Evolutionary conservation across 2,888 invertebrate species (phyloP), one percentile per base, ranked within the genome.

Genomic region (Caenorhabditis becei): DNA sequence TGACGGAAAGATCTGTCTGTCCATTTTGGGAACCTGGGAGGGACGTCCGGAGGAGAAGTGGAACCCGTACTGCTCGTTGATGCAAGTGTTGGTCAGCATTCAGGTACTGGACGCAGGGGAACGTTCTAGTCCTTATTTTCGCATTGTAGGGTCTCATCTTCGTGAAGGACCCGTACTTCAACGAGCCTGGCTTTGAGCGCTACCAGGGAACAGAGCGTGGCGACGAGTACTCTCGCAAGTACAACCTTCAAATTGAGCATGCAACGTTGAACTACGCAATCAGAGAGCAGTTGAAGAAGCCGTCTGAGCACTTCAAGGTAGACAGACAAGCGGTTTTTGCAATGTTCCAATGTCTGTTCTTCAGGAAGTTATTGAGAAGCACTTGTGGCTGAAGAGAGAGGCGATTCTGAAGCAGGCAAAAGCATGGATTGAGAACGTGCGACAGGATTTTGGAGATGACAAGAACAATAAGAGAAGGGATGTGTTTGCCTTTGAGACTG

Each of bases 121-220:
- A 41, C 4, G 11, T n/a, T 2, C 7, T 28, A 16, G 4, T 32
- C 32, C 4, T 14, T 26, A 44, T 35, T 24, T 16, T 51, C 20
- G 14, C 23, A 20, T 75, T 94, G 75, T 93, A 94, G 91, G 93
- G 93, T 44, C 91, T 94, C 16, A 92, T 94, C 89, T 94, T 93
- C 87, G 91, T 91, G 58, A 93, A 94, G 83, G 93, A 93, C 84
- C 94, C 94, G 5, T 94, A 94, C 89, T 93, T 93, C 90, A 94
- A 94, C 91, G 94, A 94, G 91, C 94, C 94, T 24, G 94, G 94
- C 26, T 94, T 93, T 91, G 93, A 93, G 89, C 86, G 88, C 59
- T 87, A 89, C 56, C 86, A 88, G 58, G 89, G 88, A 41, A 88
- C 91, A 1, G 82, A 86, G 24, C 88, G 89, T 28, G 91, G 91